Evolutionary conservation across 2,113 vertebrate genomes (phyloP), one percentile per base, ranked within the genome.

Genomic region (Prietella phreatophila): DNA sequence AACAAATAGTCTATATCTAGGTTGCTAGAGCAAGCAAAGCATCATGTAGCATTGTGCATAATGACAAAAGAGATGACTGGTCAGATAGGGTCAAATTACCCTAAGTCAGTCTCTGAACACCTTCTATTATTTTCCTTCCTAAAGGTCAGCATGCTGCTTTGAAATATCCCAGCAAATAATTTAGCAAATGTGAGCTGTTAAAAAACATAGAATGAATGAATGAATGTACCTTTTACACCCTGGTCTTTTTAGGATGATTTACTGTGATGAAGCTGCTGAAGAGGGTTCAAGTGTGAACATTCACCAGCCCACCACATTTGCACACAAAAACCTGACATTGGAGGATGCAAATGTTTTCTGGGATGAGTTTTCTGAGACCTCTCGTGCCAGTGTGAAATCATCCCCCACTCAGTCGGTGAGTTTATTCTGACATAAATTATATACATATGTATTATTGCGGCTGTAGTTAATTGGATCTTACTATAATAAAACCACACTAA

Each of bases 291-390:
- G 95, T 86, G 95, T 98, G 80, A 97, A 98, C 20, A 96, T 99
- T 0, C 97, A 99, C 92, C 97, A 99, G 88, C 97, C 98, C 81
- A 98, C 96, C 87, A 97, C 97, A 25, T 99, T 99, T 92, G 97
- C 97, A 86, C 97, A 98, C 92, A 99, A 99, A 93, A 95, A 97
- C 63, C 92, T 99, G 90, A 96, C 97, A 87, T 96, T 99, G 93
- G 96, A 96, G 69, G 98, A 97, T 84, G 96, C 97, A 73, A 96
- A 96, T 67, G 86, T 99, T 85, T 98, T 97, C 92, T 99, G 97
- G 98, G 97, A 99, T 73, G 98, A 99, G 92, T 99, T 99, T 94
- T 96, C 96, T 47, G 98, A 98, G 82, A 94, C 94, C 2, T 95
- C 96, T 67, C 97, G 97, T 60, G 95, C 96, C 60, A 97, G 96